Percentiles rank a stretch among this genome's conserved stretches.
Conservation (phyloP, 2,797 vertebrate genomes). For the Tinamus major region DNA sequence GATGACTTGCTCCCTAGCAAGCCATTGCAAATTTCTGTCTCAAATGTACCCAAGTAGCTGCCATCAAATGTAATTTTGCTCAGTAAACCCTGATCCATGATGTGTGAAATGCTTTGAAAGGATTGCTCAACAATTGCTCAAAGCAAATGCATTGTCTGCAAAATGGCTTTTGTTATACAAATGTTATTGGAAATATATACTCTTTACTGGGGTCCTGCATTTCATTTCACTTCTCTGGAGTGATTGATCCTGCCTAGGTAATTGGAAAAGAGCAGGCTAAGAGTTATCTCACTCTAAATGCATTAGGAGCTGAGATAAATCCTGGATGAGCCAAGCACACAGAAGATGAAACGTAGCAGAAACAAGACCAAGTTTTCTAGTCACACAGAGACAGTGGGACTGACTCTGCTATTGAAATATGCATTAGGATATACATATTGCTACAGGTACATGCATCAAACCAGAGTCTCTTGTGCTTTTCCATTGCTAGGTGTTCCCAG, state of each 20-base stretch:
- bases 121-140: neutral
- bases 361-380: neutral
- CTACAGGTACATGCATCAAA: neutral
- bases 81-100: neutral
- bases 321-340: neutral
- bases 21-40: neutral
- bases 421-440: fast-evolving
- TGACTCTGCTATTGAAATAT: neutral
- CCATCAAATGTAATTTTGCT: constrained; percentile 22
- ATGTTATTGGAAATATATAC: neutral
- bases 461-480: neutral
- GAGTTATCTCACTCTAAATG: constrained; percentile 23
- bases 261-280: constrained; percentile 1
- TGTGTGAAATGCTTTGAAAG: neutral
- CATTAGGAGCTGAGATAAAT: constrained; percentile 25
- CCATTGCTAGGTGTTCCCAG: fast-evolving
- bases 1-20: neutral
- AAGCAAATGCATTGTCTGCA: neutral
- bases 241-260: neutral
- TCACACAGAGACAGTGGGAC: neutral
- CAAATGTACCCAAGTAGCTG: neutral
- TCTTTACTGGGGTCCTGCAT: neutral
- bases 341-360: neutral
- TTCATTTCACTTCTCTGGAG: constrained; percentile 11
- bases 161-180: neutral